Conservation (phyloP, 2,113 vertebrate species). For the Probosciger aterrimus region DNA sequence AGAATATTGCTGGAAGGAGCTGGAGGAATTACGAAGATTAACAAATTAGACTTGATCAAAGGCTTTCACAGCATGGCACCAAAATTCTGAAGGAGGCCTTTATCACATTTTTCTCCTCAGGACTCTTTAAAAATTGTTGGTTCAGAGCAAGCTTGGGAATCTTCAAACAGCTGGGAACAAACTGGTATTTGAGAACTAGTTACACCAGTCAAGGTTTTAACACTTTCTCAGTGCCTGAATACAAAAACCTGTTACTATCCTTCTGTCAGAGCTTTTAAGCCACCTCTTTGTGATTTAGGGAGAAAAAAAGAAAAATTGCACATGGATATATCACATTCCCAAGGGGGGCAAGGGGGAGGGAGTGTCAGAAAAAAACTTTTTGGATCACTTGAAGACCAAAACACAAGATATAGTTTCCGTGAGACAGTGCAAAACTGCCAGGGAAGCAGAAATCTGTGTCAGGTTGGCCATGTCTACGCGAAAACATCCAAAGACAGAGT, state of each 20-base stretch:
- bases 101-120: background rate
- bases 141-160: background rate
- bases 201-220: background rate
- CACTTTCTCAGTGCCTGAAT: background rate
- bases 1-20: background rate
- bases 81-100: background rate
- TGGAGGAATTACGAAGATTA: background rate
- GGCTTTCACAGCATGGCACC: background rate
- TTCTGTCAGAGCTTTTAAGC: background rate
- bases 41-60: constrained; percentile 5
- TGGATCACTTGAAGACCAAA: background rate
- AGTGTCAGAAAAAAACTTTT: background rate
- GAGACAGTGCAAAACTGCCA: background rate
- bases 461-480: background rate
- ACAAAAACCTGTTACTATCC: background rate
- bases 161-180: background rate
- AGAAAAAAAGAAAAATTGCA: background rate
- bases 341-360: background rate
- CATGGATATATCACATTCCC: background rate
- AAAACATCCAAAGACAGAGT: background rate
- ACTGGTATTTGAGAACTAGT: background rate
- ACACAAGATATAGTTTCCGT: background rate
- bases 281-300: background rate
- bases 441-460: background rate
- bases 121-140: background rate